Conservation (phyloP, 2,113 vertebrate genomes). For the Naja naja region DNA sequence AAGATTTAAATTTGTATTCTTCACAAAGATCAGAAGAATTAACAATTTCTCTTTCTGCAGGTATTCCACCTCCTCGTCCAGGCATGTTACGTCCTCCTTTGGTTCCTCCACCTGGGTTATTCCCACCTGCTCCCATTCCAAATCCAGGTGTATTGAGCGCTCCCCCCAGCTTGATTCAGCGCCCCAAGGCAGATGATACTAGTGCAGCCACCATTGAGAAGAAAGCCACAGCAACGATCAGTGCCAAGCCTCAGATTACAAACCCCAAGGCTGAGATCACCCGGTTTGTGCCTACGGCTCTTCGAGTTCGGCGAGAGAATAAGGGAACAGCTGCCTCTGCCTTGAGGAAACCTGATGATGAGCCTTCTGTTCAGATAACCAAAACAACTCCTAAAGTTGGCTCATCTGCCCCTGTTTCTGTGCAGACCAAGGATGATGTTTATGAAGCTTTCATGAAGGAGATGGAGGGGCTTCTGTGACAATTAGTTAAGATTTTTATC, state of each 20-base stretch:
- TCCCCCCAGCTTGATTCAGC: slow-evolving; percentile 89
- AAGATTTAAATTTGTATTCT: neutral
- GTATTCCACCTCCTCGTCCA: slow-evolving; percentile 93
- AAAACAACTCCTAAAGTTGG: slow-evolving; percentile 75
- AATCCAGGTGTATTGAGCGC: slow-evolving; percentile 92
- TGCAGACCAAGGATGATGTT: slow-evolving; percentile 97
- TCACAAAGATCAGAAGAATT: neutral
- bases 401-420: slow-evolving; percentile 72
- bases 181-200: slow-evolving; percentile 86
- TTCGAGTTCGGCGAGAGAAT: slow-evolving; percentile 91
- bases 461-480: slow-evolving; percentile 93
- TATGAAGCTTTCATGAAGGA: slow-evolving; percentile 99
- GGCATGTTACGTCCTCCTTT: slow-evolving; percentile 81
- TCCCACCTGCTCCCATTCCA: slow-evolving; percentile 82
- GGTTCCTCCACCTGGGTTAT: slow-evolving; percentile 84
- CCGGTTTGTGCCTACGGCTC: slow-evolving; percentile 91
- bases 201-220: slow-evolving; percentile 82
- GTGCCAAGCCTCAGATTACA: slow-evolving; percentile 97
- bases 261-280: slow-evolving; percentile 97
- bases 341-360: slow-evolving; percentile 72
- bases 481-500: slow-evolving; percentile 20
- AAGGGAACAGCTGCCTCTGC: slow-evolving; percentile 70
- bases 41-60: slow-evolving; percentile 60
- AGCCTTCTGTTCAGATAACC: slow-evolving; percentile 71
- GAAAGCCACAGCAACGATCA: slow-evolving; percentile 90